Evolutionary conservation across 2,888 invertebrate species (phyloP), one percentile per base, ranked within the genome.

Genomic region (Galeopsomyia nigrocyanea): DNA sequence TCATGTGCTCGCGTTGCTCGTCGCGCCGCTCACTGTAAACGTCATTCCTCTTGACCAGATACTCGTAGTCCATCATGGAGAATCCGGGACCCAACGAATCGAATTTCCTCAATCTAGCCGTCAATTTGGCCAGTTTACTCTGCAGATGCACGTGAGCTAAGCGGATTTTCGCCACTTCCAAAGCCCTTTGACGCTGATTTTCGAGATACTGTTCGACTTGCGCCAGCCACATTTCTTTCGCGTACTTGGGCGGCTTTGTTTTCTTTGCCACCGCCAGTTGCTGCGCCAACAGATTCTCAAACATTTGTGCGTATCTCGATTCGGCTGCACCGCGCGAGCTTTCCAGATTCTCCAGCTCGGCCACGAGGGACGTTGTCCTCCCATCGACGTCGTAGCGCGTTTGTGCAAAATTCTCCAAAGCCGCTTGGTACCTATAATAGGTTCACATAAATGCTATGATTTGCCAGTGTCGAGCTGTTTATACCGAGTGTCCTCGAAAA

Each of bases 51-150:
- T 71, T 76, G 21, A 57, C 5, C 60, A 81, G 61, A 62, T 74
- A 66, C 46, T 79, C 79, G 39, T 80, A 80, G 53, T 79, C 77
- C 51, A 77, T 71, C 17, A 79, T 69, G 2, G 78, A 77, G 47
- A 62, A 76, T 13, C 77, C 77, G 2, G 75, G 74, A 0, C 78
- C 78, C n/a, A 79, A 58, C 21, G 67, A 47, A 62, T 80, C 77
- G 9, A 73, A 26, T 10, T 57, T 16, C 3, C 50, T 56, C 46
- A 77, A 46, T 46, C 64, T 71, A 1, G 3, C 21, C n/a, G 68
- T 65, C 10, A 77, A 13, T 6, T 56, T 56, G 9, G 64, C 63
- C 49, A 79, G 60, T 13, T 16, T 26, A 60, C 75, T 61, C 0
- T 72, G 50, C 7, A 78, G 63, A 26, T 74, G 72, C 7, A 80